phyloP scores from a whole-genome alignment of 2,113 vertebrate genomes.

The Bostrychus sinensis region DNA sequence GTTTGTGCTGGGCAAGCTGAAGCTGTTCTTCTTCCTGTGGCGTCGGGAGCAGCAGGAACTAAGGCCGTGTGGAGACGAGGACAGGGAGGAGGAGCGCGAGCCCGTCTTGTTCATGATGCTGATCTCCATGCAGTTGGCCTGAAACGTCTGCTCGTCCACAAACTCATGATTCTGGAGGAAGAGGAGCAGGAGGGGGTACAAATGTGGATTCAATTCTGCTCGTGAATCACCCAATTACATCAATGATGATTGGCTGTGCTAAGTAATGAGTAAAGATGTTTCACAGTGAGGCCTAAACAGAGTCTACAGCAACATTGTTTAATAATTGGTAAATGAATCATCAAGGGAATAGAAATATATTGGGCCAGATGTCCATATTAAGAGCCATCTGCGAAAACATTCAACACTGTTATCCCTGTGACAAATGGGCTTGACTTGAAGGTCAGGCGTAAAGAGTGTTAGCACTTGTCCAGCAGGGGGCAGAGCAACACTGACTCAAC shows the following conservation, averaged over 20 bases:
- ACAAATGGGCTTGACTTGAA: constrained; percentile 70
- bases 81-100: constrained; percentile 90
- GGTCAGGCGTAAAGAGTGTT: constrained; percentile 49
- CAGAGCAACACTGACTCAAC: constrained; percentile 47
- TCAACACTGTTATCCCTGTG: constrained; percentile 65
- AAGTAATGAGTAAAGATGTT: constrained; percentile 61
- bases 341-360: constrained; percentile 64
- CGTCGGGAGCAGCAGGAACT: constrained; percentile 92
- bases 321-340: constrained; percentile 66
- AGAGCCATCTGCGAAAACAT: constrained; percentile 73
- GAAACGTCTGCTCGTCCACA: constrained; percentile 96
- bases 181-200: not conserved
- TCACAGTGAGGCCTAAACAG: constrained; percentile 47
- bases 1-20: constrained; percentile 90
- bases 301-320: constrained; percentile 51
- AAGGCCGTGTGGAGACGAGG: constrained; percentile 87
- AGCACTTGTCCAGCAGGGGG: constrained; percentile 65
- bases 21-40: constrained; percentile 94
- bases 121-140: constrained; percentile 95
- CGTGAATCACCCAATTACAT: constrained; percentile 49
- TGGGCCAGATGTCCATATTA: constrained; percentile 73
- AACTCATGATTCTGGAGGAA: constrained; percentile 92
- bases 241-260: constrained; percentile 33
- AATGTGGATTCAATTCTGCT: constrained; percentile 19
- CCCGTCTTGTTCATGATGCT: constrained; percentile 85